A percentile compares a stretch with the other conserved stretches of the same genome.
phyloP scores from a whole-genome alignment of 2,888 invertebrate genomes.

The Trichopria drosophilae region DNA sequence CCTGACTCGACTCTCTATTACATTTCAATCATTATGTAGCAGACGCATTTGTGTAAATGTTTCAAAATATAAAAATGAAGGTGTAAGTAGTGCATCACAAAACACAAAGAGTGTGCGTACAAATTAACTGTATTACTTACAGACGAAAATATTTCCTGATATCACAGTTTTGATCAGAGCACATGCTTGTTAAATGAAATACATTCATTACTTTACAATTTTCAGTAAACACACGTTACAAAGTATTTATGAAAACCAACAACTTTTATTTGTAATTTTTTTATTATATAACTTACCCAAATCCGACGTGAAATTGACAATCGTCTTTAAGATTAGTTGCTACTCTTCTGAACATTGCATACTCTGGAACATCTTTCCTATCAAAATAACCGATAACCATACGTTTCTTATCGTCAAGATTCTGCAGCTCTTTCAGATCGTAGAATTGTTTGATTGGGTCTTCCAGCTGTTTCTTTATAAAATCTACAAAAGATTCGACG shows the following conservation, averaged over 20 bases:
- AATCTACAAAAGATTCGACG: slow-evolving; percentile 85
- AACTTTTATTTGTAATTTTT: background rate
- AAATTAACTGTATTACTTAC: slow-evolving; percentile 40
- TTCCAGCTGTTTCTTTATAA: slow-evolving; percentile 84
- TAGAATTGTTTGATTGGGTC: slow-evolving; percentile 82
- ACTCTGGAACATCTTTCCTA: slow-evolving; percentile 76
- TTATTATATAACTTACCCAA: slow-evolving; percentile 66
- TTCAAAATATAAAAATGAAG: no score
- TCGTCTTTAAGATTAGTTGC: slow-evolving; percentile 92
- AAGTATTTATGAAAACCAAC: no score
- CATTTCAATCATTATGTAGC: no score
- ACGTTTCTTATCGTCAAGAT: slow-evolving; percentile 77
- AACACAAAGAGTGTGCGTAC: no score
- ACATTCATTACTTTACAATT: slow-evolving; percentile 19
- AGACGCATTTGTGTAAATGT: no score
- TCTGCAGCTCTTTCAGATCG: slow-evolving; percentile 71
- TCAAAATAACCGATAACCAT: slow-evolving; percentile 92
- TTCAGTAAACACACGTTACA: no score
- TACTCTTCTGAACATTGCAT: slow-evolving; percentile 76
- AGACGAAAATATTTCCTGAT: slow-evolving; percentile 52
- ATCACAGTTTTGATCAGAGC: slow-evolving; percentile 54
- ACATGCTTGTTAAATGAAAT: slow-evolving; percentile 53
- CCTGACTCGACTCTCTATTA: slow-evolving; percentile 69
- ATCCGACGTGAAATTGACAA: slow-evolving; percentile 90
- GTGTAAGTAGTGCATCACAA: no score